These are phyloP conservation scores for Pygmarrhopalites habei DNA, from an alignment of 1,140 invertebrate genomes.

Conservation along the genomic window DNA sequence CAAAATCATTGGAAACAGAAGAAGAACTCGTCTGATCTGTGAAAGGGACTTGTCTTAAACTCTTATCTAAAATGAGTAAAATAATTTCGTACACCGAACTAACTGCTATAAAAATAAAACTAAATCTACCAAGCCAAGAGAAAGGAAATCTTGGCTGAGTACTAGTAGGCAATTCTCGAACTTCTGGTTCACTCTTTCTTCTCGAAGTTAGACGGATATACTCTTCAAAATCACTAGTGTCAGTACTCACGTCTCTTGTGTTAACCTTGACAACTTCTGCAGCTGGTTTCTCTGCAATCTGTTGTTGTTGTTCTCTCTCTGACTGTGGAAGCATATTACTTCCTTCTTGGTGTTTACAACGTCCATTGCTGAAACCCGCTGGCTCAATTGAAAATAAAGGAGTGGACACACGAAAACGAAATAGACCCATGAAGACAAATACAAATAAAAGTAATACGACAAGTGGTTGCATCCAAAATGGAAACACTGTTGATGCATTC, in stretches of 20 bases:
- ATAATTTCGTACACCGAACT: neutral
- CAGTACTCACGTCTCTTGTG: neutral
- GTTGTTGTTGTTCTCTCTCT: neutral
- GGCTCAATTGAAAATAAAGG: slow-evolving; percentile 24
- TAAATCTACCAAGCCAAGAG: neutral
- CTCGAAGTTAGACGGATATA: neutral
- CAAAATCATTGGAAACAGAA: too few species aligned
- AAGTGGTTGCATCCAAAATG: slow-evolving; percentile 24
- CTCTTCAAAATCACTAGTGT: slow-evolving; percentile 12
- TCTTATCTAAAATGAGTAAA: neutral
- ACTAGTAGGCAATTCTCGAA: neutral
- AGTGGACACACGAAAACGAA: slow-evolving; percentile 17
- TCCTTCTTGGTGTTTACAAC: neutral
- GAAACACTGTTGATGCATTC: neutral
- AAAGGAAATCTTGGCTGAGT: neutral
- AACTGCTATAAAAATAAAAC: neutral
- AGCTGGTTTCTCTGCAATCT: slow-evolving; percentile 1
- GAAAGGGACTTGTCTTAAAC: neutral
- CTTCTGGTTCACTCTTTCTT: neutral
- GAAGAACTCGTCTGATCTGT: neutral
- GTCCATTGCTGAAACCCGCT: neutral
- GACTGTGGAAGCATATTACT: neutral
- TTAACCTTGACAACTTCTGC: neutral
- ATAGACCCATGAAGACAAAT: slow-evolving; percentile 18
- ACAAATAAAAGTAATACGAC: slow-evolving; percentile 20